Evolutionary conservation across 92 coral and sea anemone species (phyloP).

Genomic region (Desmophyllum pertusum): DNA sequence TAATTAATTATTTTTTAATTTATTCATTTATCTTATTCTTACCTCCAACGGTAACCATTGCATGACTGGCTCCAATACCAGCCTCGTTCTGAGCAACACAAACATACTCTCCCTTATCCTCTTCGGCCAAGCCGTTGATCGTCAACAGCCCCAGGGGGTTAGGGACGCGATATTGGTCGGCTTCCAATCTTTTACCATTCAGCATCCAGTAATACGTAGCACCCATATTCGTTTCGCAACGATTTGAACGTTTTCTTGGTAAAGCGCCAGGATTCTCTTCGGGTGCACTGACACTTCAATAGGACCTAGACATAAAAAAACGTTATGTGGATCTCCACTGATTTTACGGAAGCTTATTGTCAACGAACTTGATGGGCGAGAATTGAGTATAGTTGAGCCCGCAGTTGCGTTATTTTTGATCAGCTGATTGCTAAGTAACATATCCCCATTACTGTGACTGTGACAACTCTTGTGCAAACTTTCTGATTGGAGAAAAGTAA

Average conservation of each 20-base stretch:
- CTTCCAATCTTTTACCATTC: conserved; percentile 62
- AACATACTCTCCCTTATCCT: conserved; percentile 77
- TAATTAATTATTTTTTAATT: neutral
- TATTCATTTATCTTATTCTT: neutral
- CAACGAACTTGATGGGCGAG: neutral
- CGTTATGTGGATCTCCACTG: neutral
- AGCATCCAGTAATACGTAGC: conserved; percentile 73
- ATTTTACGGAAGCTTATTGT: neutral
- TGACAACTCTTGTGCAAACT: neutral
- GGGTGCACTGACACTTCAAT: conserved; percentile 66
- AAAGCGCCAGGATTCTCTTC: conserved; percentile 49
- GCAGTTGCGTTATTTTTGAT: neutral
- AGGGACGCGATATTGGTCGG: conserved; percentile 67
- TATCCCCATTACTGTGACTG: neutral
- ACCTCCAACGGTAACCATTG: conserved; percentile 73
- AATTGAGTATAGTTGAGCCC: neutral
- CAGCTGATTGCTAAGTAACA: neutral
- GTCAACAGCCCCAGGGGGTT: conserved; percentile 79
- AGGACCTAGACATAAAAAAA: conserved; percentile 29
- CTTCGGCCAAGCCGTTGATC: conserved; percentile 54
- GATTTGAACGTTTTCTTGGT: conserved; percentile 61
- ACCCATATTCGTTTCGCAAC: conserved; percentile 68
- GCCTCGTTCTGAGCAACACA: conserved; percentile 84
- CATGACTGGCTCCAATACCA: conserved; percentile 63
- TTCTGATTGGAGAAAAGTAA: no score